Evolutionary conservation across 2,113 vertebrate genomes (phyloP).

Genomic region (Sigmodon hispidus): DNA sequence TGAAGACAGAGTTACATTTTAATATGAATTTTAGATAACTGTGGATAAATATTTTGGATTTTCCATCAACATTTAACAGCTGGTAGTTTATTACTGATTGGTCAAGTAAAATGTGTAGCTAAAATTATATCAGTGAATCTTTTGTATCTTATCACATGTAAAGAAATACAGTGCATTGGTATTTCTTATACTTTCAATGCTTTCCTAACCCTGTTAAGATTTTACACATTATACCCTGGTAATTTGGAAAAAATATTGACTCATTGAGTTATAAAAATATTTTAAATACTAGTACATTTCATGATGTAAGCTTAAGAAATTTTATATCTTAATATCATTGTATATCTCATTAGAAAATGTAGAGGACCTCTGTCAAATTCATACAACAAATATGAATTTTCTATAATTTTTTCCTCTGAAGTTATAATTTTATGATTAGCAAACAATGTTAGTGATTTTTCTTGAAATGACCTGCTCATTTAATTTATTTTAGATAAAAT

Average conservation of each 20-base stretch:
- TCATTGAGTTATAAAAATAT: not conserved
- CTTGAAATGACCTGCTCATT: not conserved
- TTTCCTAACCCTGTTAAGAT: not conserved
- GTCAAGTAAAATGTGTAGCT: not conserved
- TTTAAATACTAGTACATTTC: not conserved
- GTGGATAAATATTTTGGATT: not conserved
- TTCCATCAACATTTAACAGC: not conserved
- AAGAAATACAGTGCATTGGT: not conserved
- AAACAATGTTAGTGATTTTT: constrained; percentile 25
- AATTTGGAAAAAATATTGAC: not conserved
- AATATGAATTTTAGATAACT: not conserved
- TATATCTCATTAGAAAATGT: not conserved
- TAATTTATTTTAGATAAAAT: constrained; percentile 24
- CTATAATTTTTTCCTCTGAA: constrained; percentile 25
- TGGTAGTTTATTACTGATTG: not conserved
- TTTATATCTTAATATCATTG: not conserved
- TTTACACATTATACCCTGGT: not conserved
- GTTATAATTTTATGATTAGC: constrained; percentile 25
- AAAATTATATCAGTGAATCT: constrained; percentile 2
- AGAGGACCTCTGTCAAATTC: not conserved
- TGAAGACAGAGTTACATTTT: not conserved
- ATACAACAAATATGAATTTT: not conserved
- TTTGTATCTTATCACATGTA: not conserved
- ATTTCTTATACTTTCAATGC: not conserved
- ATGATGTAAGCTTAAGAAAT: not conserved